A percentile compares a stretch with the other conserved stretches of the same genome.
These are phyloP conservation scores for Deilephila elpenor DNA, from an alignment of 2,888 invertebrate genomes.

Conservation along the genomic window DNA sequence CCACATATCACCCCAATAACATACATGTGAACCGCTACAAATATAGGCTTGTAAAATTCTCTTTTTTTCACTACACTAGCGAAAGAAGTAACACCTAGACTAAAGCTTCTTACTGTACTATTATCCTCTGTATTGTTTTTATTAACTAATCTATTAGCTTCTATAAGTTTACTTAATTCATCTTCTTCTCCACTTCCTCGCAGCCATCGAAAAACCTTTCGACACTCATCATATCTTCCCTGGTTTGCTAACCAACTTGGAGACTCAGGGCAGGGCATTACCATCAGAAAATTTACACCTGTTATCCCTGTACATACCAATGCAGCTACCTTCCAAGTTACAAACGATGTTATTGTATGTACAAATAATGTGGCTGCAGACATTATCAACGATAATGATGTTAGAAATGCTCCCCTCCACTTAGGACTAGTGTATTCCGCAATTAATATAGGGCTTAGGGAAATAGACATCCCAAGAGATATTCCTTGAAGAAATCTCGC, in stretches of 20 bases:
- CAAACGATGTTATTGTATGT: constrained; percentile 83
- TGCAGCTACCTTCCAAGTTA: constrained; percentile 80
- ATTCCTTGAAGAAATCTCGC: constrained; percentile 65
- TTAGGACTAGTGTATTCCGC: constrained; percentile 80
- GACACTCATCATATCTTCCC: constrained; percentile 77
- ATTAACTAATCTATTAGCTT: neutral
- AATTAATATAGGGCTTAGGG: constrained; percentile 70
- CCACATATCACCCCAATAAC: constrained; percentile 87
- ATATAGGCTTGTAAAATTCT: constrained; percentile 83
- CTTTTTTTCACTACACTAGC: constrained; percentile 55
- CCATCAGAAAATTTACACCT: constrained; percentile 64
- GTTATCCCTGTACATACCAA: constrained; percentile 68
- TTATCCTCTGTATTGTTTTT: neutral
- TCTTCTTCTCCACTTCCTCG: constrained; percentile 72
- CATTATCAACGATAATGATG: constrained; percentile 80
- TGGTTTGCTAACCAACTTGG: constrained; percentile 85
- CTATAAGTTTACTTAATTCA: constrained; percentile 53
- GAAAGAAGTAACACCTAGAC: constrained; percentile 23
- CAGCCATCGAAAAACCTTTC: constrained; percentile 79
- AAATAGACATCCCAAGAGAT: constrained; percentile 71
- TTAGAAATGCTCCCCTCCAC: constrained; percentile 82
- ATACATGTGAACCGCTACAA: constrained; percentile 84
- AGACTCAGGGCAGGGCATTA: constrained; percentile 79
- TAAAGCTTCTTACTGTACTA: neutral
- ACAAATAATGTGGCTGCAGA: constrained; percentile 82